Base-by-base conservation (phyloP, 2,888 invertebrate genomes). In the Thalpophila matura region DNA sequence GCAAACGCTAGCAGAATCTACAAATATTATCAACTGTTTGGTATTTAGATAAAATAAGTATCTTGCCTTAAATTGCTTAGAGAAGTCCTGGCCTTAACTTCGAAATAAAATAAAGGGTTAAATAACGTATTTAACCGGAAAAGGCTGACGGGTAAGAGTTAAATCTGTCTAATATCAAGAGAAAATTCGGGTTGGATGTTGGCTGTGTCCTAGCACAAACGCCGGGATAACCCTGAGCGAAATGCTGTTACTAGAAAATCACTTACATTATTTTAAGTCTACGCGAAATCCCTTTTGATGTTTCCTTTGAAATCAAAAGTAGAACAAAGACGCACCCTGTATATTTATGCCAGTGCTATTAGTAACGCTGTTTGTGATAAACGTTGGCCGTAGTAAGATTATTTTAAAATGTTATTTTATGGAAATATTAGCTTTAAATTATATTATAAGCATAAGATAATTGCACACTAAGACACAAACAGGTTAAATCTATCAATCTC, bases 281-380 rank as follows among this genome's bases (percentile, higher is more conserved):
- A 46, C 35, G n/a, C 29, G 12, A 26, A 46, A 69, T 47, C 37
- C 14, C 18, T 42, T 57, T 33, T 43, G 46, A 57, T 33, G 22
- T 57, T 50, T 29, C 42, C 18, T 49, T 70, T 56, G 57, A 53
- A 54, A 63, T 51, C 51, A 56, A 55, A 38, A 62, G 33, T 47
- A 29, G 46, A 51, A 57, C 69, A 68, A 68, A 53, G 49, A 46
- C 16, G 3, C 14, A 7, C 0, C 1, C 43, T 22, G 40, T 66
- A 42, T 49, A 62, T 55, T 62, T 69, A 62, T 45, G 35, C 27
- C 31, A 53, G 18, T 9, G 37, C 24, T 54, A 61, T 62, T 24
- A 54, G 51, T 62, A 38, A 69, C 53, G 49, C 53, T 62, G 42
- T 18, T 43, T 54, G 9, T 62, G 43, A 69, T 54, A 26, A 69